Base-by-base conservation (phyloP, 2,797 vertebrate species). In the Eulemur coronatus region DNA sequence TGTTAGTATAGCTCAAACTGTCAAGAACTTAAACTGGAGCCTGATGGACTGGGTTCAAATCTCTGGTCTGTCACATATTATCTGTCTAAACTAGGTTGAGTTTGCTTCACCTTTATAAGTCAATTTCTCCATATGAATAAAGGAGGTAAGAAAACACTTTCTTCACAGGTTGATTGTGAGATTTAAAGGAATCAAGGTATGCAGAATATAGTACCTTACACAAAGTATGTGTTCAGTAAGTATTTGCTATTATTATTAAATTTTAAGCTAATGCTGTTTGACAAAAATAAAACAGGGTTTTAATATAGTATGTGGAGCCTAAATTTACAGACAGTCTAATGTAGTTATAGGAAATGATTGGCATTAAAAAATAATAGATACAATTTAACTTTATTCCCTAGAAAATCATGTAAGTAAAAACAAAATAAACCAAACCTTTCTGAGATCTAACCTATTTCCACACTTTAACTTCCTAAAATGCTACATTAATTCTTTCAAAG, bases 381-480 rank as follows among this genome's bases (percentile, higher is more conserved):
- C n/a, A 57, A 61, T 84, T 82, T 80, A 95, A 81, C 13, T 89
- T 70, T 35, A 91, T 75, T 95, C 46, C 57, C 30, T 91, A 91
- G 43, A 95, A 97, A 97, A 88, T 88, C 24, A 8, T 81, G 6
- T 61, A 97, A 95, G 7, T 84, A 65, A 94, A 95, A 95, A 63
- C 38, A 93, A 89, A 79, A 84, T 76, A 93, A 61, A 28, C 5
- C 30, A 86, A 61, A 46, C 2, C 26, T 26, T 67, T 33, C 6
- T 63, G 30, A 26, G 10, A 63, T 38, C 28, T 76, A 94, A 81
- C 30, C 43, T 73, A 93, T 76, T 94, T 82, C 26, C 1, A 61
- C 13, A 33, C 18, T 78, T 92, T 61, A 46, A 69, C 41, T 79
- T 33, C 57, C 33, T 63, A 61, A 82, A 63, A 67, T 17, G 30